Conservation (phyloP, 2,888 invertebrate genomes). For the Tricholauxania praeusta region DNA sequence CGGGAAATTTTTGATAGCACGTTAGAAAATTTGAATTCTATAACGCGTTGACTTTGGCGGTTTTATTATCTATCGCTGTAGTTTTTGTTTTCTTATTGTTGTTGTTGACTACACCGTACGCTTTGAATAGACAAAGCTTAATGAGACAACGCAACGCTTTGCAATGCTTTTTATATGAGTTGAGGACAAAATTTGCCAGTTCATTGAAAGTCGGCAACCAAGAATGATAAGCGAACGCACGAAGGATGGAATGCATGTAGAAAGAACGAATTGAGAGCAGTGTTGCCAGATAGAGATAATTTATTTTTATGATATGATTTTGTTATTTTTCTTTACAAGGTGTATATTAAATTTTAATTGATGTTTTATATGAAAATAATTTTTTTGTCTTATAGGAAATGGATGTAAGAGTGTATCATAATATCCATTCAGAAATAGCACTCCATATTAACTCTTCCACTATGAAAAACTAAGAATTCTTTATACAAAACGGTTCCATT, state of each 20-base stretch:
- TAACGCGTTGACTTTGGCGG: neutral
- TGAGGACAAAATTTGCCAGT: neutral
- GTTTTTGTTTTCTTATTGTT: neutral
- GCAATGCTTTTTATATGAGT: slow-evolving; percentile 22
- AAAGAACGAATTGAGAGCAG: neutral
- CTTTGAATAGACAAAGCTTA: slow-evolving; percentile 34
- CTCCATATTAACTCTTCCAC: too few relatives aligned
- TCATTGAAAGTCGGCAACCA: neutral
- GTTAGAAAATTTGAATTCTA: slow-evolving; percentile 18
- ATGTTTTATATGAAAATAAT: too few relatives aligned
- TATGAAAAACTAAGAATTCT: too few relatives aligned
- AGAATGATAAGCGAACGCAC: neutral
- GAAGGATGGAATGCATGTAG: neutral
- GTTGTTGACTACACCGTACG: slow-evolving; percentile 20
- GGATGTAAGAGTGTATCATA: too few relatives aligned
- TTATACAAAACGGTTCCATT: too few relatives aligned
- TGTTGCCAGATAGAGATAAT: neutral
- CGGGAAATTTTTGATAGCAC: slow-evolving; percentile 19
- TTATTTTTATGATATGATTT: neutral
- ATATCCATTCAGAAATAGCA: too few relatives aligned
- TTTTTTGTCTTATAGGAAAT: too few relatives aligned
- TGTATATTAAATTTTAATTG: too few relatives aligned
- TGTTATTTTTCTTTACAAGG: too few relatives aligned
- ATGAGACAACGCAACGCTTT: slow-evolving; percentile 25
- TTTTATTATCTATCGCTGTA: neutral